Base-by-base conservation (phyloP, 2,888 invertebrate genomes). In the Eupelmus urozonus region DNA sequence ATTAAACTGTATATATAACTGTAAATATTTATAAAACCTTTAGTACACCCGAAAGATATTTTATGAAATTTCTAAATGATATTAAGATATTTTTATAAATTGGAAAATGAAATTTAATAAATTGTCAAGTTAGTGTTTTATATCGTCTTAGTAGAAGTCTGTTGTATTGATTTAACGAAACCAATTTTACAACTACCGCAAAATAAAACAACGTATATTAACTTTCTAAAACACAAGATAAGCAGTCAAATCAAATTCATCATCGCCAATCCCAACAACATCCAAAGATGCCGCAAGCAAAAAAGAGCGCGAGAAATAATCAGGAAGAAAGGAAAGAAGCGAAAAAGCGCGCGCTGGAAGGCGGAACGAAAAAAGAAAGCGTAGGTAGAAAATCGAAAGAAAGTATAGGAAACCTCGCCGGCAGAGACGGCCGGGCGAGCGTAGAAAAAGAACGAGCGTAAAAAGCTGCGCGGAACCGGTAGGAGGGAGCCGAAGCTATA, bases 331-430 rank as follows among this genome's bases (percentile, higher is more conserved):
- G 13, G 27, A 67, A 45, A 25, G 11, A 65, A 53, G 2, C 1
- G 18, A 51, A 20, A n/a, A 34, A 29, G 13, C 4, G 13, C 9
- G 16, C 2, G 45, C 45, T 3, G 34, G 9, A 34, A 34, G 9
- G 34, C 34, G 3, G 9, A 5, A 34, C 5, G 9, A 34, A 34
- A 5, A 34, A 40, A 25, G 25, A 42, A 69, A 57, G 25, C 23
- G n/a, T 23, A n/a, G 57, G 25, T 27, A 42, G 23, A 70, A 71
- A 71, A 71, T 71, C 60, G 60, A 71, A 60, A 29, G 23, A 71
- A 71, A 71, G 71, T 71, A 60, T 71, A 71, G 69, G 69, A 74
- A 66, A 25, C 11, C n/a, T n/a, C n/a, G n/a, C n/a, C n/a, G n/a
- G n/a, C 69, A 63, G 60, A 40, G 42, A 40, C 5, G 34, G 16